Evolutionary conservation across 2,797 vertebrate genomes (phyloP).

Genomic region (Oreortyx pictus): DNA sequence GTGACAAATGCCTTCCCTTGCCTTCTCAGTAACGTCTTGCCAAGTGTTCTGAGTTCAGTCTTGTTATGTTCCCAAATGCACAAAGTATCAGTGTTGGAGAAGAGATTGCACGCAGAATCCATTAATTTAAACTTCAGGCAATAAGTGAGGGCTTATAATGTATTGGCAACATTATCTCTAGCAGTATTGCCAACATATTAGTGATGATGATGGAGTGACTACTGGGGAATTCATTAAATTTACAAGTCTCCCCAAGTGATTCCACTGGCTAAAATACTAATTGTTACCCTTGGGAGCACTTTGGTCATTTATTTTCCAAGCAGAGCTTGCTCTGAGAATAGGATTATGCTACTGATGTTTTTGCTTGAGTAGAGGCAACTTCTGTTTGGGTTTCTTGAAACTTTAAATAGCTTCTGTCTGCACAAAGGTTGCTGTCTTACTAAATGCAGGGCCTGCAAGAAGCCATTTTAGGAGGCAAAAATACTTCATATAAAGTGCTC

Average conservation of each 20-base stretch:
- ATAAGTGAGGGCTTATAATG: constrained; percentile 50
- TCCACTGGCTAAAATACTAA: constrained; percentile 55
- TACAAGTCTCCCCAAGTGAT: constrained; percentile 23
- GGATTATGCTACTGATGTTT: constrained; percentile 31
- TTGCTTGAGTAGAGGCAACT: constrained; percentile 5
- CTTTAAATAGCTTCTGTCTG: neutral
- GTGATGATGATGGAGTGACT: constrained; percentile 48
- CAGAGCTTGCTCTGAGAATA: constrained; percentile 25
- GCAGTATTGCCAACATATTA: constrained; percentile 44
- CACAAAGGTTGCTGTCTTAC: neutral
- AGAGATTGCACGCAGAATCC: constrained; percentile 27
- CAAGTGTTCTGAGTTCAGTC: neutral
- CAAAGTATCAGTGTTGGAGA: neutral
- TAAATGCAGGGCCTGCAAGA: neutral
- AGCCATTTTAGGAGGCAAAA: neutral
- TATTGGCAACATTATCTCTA: constrained; percentile 54
- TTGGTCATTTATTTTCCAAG: constrained; percentile 54
- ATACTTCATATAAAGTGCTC: neutral
- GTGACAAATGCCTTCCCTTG: constrained; percentile 7
- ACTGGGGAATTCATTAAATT: constrained; percentile 60
- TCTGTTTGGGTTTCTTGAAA: neutral
- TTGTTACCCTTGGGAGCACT: constrained; percentile 54
- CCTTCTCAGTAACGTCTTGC: neutral
- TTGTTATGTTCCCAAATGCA: constrained; percentile 39
- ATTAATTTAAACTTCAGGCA: constrained; percentile 52